Evolutionary conservation across 1,140 invertebrate species (phyloP), one percentile per base, ranked within the genome.

Genomic region (Latrodectus geometricus): DNA sequence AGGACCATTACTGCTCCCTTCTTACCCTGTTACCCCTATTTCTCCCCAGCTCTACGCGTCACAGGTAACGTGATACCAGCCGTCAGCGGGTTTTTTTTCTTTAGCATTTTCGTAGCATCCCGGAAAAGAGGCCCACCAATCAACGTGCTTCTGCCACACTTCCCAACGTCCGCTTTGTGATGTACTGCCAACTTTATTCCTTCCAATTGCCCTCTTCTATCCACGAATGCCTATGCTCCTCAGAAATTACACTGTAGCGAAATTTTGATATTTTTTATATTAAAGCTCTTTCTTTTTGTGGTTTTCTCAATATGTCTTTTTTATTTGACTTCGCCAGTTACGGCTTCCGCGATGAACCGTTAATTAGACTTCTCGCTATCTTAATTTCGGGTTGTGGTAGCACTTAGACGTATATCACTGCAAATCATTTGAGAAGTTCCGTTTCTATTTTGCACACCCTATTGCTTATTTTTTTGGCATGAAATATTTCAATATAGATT

Each of bases 31-130:
- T 56, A 48, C 79, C 79, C 79, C 52, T 73, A 35, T 73, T 82
- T 82, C 70, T 82, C 78, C 80, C 80, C 52, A 73, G 61, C 70
- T 56, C 52, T 84, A n/a, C 73, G 20, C 73, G 73, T 76, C 61
- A 65, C 82, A 84, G 82, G 82, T 84, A 84, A 84, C 82, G 20
- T 49, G 82, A 84, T 84, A 75, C 82, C 72, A 66, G 3, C 82
- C 72, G 82, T 84, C 82, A 84, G 73, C 73, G 17, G 68, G 48
- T 82, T 82, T 82, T 82, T 82, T 82, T 73, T 20, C 35, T 17
- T 48, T 17, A 35, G 14, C 56, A 73, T 73, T 82, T 61, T 48
- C 66, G 65, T 79, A 80, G 52, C 79, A 73, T 73, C 69, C 52
- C 14, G 61, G 35, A 68, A 35, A 23, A 66, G 76, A 49, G 61